Evolutionary conservation across 2,888 invertebrate genomes (phyloP).

Genomic region (Chrysolina americana): DNA sequence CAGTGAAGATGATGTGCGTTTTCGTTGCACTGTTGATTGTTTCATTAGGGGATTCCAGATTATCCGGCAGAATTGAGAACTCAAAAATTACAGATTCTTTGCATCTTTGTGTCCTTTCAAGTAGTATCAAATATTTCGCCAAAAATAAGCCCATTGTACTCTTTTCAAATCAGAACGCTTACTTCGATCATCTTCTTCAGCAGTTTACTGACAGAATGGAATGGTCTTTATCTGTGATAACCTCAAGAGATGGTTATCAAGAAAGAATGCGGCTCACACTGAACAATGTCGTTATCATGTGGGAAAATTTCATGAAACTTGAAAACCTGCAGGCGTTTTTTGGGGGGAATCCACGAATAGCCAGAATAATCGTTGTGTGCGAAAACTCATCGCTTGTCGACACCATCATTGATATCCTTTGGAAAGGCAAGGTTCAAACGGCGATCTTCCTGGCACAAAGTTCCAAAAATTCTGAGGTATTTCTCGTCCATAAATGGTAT

Average conservation of each 20-base stretch:
- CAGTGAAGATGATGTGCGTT: not conserved
- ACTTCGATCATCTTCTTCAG: not conserved
- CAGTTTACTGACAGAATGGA: not conserved
- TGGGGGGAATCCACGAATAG: not conserved
- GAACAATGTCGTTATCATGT: not conserved
- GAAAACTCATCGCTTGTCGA: not conserved
- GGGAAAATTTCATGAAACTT: not conserved
- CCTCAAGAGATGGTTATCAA: not conserved
- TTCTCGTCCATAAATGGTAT: slow-evolving; percentile 23
- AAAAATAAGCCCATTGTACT: not conserved
- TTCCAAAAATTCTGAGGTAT: not conserved
- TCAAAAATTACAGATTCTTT: not conserved
- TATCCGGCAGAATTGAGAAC: not conserved
- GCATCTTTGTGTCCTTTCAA: not conserved
- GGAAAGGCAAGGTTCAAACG: not conserved
- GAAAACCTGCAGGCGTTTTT: not conserved
- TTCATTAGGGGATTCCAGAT: not conserved
- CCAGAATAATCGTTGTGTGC: not conserved
- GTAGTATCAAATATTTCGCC: not conserved
- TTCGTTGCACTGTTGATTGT: not conserved
- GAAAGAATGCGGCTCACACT: not conserved
- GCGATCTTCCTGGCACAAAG: not conserved
- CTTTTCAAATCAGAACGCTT: not conserved
- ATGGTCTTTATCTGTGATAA: not conserved
- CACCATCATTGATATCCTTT: not conserved